Evolutionary conservation across 1,140 invertebrate species (phyloP), one percentile per base, ranked within the genome.

Genomic region (Rhagoletis pomonella): DNA sequence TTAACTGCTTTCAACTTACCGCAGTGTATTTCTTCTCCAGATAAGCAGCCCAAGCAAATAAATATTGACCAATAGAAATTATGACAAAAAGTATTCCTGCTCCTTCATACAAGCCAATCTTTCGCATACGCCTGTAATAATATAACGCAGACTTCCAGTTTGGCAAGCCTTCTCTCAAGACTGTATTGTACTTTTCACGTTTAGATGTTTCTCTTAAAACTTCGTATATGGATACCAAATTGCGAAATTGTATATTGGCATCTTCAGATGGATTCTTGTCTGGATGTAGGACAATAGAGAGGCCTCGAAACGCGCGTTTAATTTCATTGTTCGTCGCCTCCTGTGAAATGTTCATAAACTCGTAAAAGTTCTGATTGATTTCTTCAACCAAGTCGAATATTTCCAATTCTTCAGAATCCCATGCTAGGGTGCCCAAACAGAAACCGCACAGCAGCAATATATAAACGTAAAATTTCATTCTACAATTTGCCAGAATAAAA

Each of bases 321-420:
- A 99, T 97, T 90, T 98, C 97, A 88, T 95, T 94, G 58, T 95
- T 94, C 89, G 96, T 95, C n/a, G 97, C 97, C 94, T 96, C 96
- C 96, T 99, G 90, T 85, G 95, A 91, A 58, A 99, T 95, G 87
- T 96, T 97, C 87, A 99, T 94, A 39, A 99, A 94, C 91, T 97
- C 96, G 92, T 99, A 99, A 92, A 99, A 99, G 94, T 99, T 99
- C 92, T 96, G 94, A 91, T 98, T 98, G 55, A 99, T 96, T 95
- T 99, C 98, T 94, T 99, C 98, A 60, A 99, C 97, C 73, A 98
- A 95, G 95, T 99, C 98, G 93, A 99, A 99, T 29, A 99, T 96
- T 94, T 99, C 98, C 87, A 99, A 93, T 93, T 99, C 97, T 88
- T 97, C 97, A 58, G 96, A 95, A 91, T 98, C 97, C 97, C 97